Evolutionary conservation across 2,113 vertebrate genomes (phyloP).

Genomic region (Galbula dea): DNA sequence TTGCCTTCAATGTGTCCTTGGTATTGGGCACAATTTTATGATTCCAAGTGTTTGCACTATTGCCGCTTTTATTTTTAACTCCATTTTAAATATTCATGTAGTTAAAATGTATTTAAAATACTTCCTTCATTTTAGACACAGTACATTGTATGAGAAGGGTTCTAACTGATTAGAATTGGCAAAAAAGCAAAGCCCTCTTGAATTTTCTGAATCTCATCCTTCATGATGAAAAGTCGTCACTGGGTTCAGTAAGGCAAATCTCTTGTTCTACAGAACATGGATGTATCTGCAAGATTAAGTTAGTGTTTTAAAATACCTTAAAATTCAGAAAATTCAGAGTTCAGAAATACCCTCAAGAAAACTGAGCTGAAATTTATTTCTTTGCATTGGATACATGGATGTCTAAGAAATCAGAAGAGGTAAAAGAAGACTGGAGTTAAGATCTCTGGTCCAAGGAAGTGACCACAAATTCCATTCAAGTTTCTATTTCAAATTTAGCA

Average conservation of each 20-base stretch:
- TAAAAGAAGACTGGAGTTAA: not conserved
- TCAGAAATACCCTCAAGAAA: too few species aligned
- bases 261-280: not conserved
- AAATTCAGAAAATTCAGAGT: too few species aligned
- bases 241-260: not conserved
- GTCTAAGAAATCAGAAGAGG: not conserved
- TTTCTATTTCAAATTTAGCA: not conserved
- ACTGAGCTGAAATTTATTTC: not conserved
- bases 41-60: not conserved
- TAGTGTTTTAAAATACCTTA: not conserved
- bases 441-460: not conserved
- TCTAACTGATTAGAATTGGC: not conserved
- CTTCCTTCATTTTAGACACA: not conserved
- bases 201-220: not conserved
- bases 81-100: not conserved
- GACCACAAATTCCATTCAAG: not conserved
- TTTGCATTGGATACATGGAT: not conserved
- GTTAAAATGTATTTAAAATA: not conserved
- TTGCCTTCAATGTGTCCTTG: not conserved
- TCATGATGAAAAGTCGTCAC: not conserved
- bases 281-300: not conserved
- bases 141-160: not conserved
- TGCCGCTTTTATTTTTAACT: not conserved
- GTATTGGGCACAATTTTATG: not conserved
- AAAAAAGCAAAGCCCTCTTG: not conserved